A percentile compares a stretch with the other conserved stretches of the same genome.
These are phyloP conservation scores for Camponotus floridanus DNA, from an alignment of 1,140 invertebrate genomes.

Conservation along the genomic window DNA sequence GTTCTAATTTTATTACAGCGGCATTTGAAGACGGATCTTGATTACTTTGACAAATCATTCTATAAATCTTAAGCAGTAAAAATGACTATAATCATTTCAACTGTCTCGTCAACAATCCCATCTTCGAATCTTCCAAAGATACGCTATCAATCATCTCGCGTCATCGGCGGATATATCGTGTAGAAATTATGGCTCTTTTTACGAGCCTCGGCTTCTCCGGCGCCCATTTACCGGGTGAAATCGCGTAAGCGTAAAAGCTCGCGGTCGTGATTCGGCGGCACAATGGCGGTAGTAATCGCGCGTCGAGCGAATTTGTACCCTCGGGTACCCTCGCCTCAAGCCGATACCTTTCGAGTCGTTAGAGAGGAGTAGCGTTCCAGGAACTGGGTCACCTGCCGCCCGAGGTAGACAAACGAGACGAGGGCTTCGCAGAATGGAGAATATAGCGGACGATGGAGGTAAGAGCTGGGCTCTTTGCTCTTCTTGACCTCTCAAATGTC, in stretches of 20 bases:
- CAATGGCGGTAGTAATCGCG: conserved; percentile 29
- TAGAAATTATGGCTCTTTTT: conserved; percentile 26
- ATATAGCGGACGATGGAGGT: conserved; percentile 44
- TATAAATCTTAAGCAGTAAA: neutral
- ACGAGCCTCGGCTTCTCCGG: neutral
- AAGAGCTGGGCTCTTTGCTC: conserved; percentile 65
- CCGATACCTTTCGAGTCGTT: conserved; percentile 57
- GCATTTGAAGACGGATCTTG: neutral
- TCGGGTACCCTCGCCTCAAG: conserved; percentile 25
- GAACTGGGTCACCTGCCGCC: conserved; percentile 74
- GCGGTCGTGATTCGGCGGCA: conserved; percentile 5
- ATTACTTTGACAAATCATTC: neutral
- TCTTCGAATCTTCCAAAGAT: conserved; percentile 7
- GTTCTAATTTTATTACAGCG: neutral
- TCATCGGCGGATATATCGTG: conserved; percentile 2
- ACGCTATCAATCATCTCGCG: conserved; percentile 13
- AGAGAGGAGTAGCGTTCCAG: conserved; percentile 45
- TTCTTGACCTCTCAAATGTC: conserved; percentile 73
- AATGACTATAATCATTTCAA: neutral
- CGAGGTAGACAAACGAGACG: conserved; percentile 74
- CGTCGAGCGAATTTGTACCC: conserved; percentile 7
- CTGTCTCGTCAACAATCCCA: neutral
- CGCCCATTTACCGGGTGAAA: neutral
- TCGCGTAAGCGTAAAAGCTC: conserved; percentile 31
- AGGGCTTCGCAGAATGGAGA: conserved; percentile 68